Percentiles rank a stretch among this genome's conserved stretches.
Conservation (phyloP, 2,888 invertebrate genomes). For the Cantharis rustica region DNA sequence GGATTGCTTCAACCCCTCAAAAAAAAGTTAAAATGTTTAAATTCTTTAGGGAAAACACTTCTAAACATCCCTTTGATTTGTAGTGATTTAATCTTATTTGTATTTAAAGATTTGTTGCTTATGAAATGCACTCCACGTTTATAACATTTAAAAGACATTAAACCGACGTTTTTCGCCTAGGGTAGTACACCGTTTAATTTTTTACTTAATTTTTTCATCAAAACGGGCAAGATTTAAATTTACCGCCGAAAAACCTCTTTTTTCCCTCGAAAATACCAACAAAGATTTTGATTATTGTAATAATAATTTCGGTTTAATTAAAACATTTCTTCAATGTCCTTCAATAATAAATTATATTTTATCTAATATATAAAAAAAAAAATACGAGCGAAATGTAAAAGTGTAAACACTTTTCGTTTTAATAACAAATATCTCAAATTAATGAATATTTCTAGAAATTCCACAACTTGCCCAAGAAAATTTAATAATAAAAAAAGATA, state of each 20-base stretch:
- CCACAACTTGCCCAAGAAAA: background rate
- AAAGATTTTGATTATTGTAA: background rate
- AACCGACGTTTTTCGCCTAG: background rate
- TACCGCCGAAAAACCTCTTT: background rate
- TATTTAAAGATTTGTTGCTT: background rate
- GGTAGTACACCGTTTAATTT: background rate
- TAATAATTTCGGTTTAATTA: background rate
- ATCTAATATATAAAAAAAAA: background rate
- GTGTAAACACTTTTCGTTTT: background rate
- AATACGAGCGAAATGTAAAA: background rate
- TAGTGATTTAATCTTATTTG: conserved; percentile 39
- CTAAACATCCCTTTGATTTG: conserved; percentile 35
- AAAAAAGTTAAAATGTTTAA: conserved; percentile 55
- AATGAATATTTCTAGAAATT: background rate
- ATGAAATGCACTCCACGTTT: background rate
- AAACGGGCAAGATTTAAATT: background rate
- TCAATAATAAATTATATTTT: background rate
- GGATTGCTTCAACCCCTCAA: conserved; percentile 44
- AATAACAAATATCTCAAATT: background rate
- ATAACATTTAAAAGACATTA: background rate
- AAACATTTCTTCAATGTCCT: background rate
- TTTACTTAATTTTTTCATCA: background rate
- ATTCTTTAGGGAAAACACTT: conserved; percentile 51
- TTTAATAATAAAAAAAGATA: background rate
- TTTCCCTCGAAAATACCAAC: too few species aligned